phyloP scores from a whole-genome alignment of 2,888 invertebrate genomes.

The Gymnocheta viridis region DNA sequence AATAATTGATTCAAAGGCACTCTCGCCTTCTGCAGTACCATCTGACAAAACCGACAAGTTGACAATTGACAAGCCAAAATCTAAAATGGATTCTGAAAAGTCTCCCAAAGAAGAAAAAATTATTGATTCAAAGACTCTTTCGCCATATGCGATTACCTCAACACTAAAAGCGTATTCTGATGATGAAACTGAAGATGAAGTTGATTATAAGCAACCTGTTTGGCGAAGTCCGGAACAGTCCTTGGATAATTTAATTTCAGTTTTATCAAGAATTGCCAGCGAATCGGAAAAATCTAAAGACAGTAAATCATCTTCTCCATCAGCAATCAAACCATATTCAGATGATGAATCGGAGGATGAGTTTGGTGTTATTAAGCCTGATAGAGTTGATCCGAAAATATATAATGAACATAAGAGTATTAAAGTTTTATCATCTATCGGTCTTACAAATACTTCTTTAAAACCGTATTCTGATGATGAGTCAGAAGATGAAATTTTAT shows the following conservation, averaged over 20 bases:
- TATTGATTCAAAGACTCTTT: background rate
- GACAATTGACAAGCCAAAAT: background rate
- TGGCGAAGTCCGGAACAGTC: conserved; percentile 27
- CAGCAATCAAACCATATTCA: background rate
- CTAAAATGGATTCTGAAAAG: background rate
- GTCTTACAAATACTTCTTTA: background rate
- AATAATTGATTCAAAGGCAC: background rate
- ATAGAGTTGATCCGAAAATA: background rate
- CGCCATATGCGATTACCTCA: background rate
- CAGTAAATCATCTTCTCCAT: conserved; percentile 4
- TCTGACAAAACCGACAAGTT: background rate
- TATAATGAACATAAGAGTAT: background rate
- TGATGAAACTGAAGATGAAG: conserved; percentile 38
- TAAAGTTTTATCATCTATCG: background rate
- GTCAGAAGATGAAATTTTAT: conserved; percentile 46
- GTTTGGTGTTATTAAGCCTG: background rate
- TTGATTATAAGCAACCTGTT: background rate
- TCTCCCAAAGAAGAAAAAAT: background rate
- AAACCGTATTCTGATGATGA: conserved; percentile 59
- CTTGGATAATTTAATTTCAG: background rate
- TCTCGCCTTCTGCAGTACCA: background rate
- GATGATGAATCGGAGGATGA: conserved; percentile 47
- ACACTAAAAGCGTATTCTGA: conserved; percentile 4
- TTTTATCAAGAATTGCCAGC: conserved; percentile 11
- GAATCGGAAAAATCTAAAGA: conserved; percentile 2